Percentiles rank a stretch among this genome's conserved stretches.
Conservation (phyloP, 2,888 invertebrate species). For the Drosophila engyochracea region DNA sequence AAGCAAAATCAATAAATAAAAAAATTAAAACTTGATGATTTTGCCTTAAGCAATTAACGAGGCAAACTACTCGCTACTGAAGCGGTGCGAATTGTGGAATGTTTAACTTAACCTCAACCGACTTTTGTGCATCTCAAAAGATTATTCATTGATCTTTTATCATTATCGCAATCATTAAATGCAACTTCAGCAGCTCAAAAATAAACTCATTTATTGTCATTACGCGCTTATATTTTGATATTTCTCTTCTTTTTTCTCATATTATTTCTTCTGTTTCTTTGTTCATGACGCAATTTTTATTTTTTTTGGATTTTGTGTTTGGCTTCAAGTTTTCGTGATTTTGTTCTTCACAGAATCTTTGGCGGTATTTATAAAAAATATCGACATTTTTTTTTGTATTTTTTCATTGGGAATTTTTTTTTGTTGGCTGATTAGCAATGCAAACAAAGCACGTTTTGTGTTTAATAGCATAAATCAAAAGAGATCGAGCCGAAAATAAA, state of each 20-base stretch:
- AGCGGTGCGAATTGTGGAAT: slow-evolving; percentile 5
- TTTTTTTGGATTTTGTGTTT: background rate
- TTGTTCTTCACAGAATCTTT: slow-evolving; percentile 45
- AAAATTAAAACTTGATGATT: slow-evolving; percentile 32
- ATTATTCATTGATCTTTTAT: slow-evolving; percentile 54
- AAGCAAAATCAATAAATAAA: slow-evolving; percentile 49
- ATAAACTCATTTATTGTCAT: slow-evolving; percentile 59
- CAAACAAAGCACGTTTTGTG: slow-evolving; percentile 66
- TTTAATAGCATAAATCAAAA: slow-evolving; percentile 64
- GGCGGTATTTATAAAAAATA: slow-evolving; percentile 22
- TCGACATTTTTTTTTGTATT: background rate
- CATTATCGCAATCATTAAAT: slow-evolving; percentile 49
- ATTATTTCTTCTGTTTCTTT: slow-evolving; percentile 22
- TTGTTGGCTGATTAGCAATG: slow-evolving; percentile 50
- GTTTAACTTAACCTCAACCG: slow-evolving; percentile 62
- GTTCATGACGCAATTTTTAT: slow-evolving; percentile 48
- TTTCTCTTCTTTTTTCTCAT: slow-evolving; percentile 18
- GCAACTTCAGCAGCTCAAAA: slow-evolving; percentile 47
- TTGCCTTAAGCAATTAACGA: slow-evolving; percentile 27
- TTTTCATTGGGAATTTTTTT: background rate
- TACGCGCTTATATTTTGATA: slow-evolving; percentile 17
- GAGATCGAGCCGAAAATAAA: slow-evolving; percentile 16
- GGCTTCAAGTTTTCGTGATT: slow-evolving; percentile 28
- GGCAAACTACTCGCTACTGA: slow-evolving; percentile 11
- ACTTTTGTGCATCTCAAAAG: slow-evolving; percentile 34